phyloP scores from a whole-genome alignment of 2,113 vertebrate genomes.

The Monopterus albus region DNA sequence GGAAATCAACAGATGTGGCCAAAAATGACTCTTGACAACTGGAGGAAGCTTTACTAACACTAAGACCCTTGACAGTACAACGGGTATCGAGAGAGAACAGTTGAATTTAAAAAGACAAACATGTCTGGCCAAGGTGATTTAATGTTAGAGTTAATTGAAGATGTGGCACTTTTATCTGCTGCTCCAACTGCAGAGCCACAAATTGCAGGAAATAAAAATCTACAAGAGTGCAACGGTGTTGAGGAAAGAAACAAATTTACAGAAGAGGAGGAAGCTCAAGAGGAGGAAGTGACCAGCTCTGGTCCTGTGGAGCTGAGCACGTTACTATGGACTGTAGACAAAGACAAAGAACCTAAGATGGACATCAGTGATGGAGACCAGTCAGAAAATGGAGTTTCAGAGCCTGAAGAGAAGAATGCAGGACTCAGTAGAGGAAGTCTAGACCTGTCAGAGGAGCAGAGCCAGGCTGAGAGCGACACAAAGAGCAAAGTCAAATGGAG shows the following conservation, averaged over 20 bases:
- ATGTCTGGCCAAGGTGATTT: conserved; percentile 55
- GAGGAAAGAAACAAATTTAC: neutral
- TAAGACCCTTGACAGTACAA: neutral
- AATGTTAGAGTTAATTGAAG: neutral
- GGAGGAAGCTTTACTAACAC: conserved; percentile 12
- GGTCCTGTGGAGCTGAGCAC: conserved; percentile 61
- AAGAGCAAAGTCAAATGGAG: conserved; percentile 65
- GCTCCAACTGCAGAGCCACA: conserved; percentile 21
- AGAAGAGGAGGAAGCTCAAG: neutral
- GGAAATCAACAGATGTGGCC: neutral
- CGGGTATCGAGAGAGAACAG: neutral
- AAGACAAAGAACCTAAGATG: conserved; percentile 14
- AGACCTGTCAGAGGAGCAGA: conserved; percentile 49
- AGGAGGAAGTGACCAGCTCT: conserved; percentile 32
- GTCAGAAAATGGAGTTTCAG: conserved; percentile 24
- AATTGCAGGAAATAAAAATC: conserved; percentile 5
- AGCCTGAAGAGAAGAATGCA: conserved; percentile 40
- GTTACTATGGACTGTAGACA: conserved; percentile 63
- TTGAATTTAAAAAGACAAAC: neutral
- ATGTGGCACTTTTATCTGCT: neutral
- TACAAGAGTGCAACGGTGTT: neutral
- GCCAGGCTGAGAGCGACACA: conserved; percentile 9
- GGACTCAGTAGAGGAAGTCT: conserved; percentile 46
- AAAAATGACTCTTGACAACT: conserved; percentile 25
- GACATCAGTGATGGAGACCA: conserved; percentile 7